Percentiles rank a stretch among this genome's conserved stretches.
Evolutionary conservation across 2,797 vertebrate genomes (phyloP).

Genomic region (Leucoraja ocellata): DNA sequence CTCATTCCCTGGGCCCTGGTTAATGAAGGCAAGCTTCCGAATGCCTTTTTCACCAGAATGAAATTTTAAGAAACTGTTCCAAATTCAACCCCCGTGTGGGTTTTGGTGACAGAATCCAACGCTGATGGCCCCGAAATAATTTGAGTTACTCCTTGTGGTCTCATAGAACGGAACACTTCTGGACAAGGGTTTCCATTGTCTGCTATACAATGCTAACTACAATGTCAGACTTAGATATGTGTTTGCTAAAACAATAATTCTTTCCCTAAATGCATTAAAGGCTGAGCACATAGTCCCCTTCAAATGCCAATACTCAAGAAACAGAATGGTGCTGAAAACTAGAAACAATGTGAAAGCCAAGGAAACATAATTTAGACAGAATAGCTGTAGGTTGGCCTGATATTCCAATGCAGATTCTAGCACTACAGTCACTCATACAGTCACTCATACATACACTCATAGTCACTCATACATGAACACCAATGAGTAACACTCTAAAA

Average conservation of each 20-base stretch:
- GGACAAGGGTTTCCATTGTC: slow-evolving; percentile 57
- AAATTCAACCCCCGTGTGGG: too few relatives aligned
- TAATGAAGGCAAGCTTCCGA: too few relatives aligned
- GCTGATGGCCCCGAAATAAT: too few relatives aligned
- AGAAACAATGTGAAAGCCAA: slow-evolving; percentile 48
- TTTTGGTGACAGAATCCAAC: neutral
- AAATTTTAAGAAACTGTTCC: too few relatives aligned
- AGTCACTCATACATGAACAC: neutral
- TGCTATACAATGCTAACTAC: slow-evolving; percentile 62
- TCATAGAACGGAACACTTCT: neutral
- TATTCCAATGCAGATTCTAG: neutral
- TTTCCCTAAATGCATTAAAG: slow-evolving; percentile 60
- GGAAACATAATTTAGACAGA: slow-evolving; percentile 43
- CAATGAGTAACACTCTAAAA: neutral
- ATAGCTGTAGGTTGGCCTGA: neutral
- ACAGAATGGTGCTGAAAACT: slow-evolving; percentile 48
- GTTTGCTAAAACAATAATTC: slow-evolving; percentile 42
- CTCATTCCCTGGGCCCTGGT: too few relatives aligned
- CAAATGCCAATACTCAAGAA: slow-evolving; percentile 53
- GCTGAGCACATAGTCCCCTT: slow-evolving; percentile 58
- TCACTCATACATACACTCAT: too few relatives aligned
- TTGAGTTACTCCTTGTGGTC: neutral
- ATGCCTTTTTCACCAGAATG: too few relatives aligned
- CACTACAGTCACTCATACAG: neutral
- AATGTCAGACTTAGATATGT: slow-evolving; percentile 64